Base-by-base conservation (phyloP, 2,888 invertebrate genomes). In the Arrhopalites spinosus region DNA sequence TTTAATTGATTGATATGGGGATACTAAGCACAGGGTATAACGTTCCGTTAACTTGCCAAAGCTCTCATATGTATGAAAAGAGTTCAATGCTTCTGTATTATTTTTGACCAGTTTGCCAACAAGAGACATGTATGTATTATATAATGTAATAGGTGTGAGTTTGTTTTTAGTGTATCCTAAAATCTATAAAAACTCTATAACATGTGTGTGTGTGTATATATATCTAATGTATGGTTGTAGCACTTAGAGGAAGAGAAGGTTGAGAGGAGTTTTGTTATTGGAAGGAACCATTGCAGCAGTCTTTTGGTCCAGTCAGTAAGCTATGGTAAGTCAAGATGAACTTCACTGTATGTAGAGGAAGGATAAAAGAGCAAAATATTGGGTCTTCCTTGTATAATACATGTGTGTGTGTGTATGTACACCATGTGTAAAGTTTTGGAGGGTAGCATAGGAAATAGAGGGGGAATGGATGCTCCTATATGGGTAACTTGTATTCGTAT, bases 1-100 rank as follows among this genome's bases (percentile, higher is more conserved):
- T 59, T 68, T 67, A 59, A 67, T 64, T 47, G 25, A 74, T 64
- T 59, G 27, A 74, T n/a, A 30, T 53, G 67, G 53, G 17, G 36
- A 66, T 66, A 45, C 23, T 66, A 59, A 59, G 59, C 59, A 5
- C 25, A 36, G 59, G 36, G 30, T 17, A 8, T 30, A 30, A 29
- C n/a, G 36, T 43, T 64, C 43, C n/a, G 30, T 43, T 30, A 30
- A 30, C 36, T 20, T 63, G 27, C 30, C 63, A 59, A 59, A 59
- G 11, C 25, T 59, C 59, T 59, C 59, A 15, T 15, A 50, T 50
- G 15, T 15, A 50, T 7, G 3, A 36, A 25, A 25, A 13, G 25
- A 25, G 20, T 25, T 7, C 25, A 59, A 27, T 23, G 5, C 25
- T 13, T 25, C 50, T 50, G 50, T 50, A 50, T 50, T 50, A n/a